These are phyloP conservation scores for Aphelocoma californica DNA, from an alignment of 2,797 vertebrate species.

Conservation along the genomic window DNA sequence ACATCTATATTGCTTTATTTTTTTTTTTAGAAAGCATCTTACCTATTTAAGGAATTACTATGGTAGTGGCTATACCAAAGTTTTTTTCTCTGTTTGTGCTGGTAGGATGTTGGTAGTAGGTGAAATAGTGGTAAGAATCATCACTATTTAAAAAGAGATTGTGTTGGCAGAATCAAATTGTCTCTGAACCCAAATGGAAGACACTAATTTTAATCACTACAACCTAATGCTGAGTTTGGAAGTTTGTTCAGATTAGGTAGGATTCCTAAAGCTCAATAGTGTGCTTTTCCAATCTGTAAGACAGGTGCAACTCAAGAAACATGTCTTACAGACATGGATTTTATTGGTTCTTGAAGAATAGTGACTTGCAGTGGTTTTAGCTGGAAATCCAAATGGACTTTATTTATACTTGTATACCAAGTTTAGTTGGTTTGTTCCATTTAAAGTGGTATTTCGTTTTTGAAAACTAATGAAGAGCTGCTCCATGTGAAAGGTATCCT, in stretches of 20 bases:
- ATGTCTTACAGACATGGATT: not conserved
- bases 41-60: not conserved
- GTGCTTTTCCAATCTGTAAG: not conserved
- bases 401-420: not conserved
- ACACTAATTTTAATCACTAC: not conserved
- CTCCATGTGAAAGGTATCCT: not conserved
- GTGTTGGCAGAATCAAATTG: not conserved
- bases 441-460: not conserved
- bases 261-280: not conserved
- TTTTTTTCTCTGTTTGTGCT: not conserved
- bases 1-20: not conserved
- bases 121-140: not conserved
- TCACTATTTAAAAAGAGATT: not conserved
- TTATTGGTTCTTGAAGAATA: not conserved
- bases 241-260: not conserved
- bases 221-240: not conserved
- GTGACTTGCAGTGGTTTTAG: not conserved
- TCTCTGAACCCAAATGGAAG: not conserved
- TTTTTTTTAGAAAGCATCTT: not conserved
- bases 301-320: not conserved
- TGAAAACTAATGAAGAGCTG: not conserved
- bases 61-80: not conserved
- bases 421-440: not conserved
- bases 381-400: not conserved
- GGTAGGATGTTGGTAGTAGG: not conserved